Base-by-base conservation (phyloP, 2,888 invertebrate genomes). In the Eustalomyia histrio region DNA sequence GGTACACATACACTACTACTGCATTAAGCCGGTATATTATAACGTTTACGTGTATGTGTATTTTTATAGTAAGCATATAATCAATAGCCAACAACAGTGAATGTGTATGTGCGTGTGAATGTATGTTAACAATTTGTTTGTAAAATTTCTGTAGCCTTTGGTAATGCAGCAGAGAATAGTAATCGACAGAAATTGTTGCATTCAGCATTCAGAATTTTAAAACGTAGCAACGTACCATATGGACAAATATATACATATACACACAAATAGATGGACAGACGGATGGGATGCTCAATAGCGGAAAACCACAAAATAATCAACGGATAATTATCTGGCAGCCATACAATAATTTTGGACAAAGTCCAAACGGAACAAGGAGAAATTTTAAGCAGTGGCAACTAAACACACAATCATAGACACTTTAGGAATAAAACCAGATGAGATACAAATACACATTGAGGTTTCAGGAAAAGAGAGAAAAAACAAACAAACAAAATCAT, bases 261-360 rank as follows among this genome's bases (percentile, higher is more conserved):
- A n/a, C n/a, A 67, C 43, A 9, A 43, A 33, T 47, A 8, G 50
- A 53, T 47, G n/a, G 47, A 72, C n/a, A n/a, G 16, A 78, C 39
- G 57, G 71, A 55, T 29, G 52, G 74, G 78, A 78, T 81, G 78
- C 65, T 81, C 86, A 85, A 85, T 87, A 88, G 88, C 87, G 87
- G 88, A 87, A 87, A 86, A 88, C 87, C 88, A 87, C 88, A 87
- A 87, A 88, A 87, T 87, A 87, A 87, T 87, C 88, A 83, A 88
- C 87, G 88, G 87, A 87, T 88, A 87, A 87, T 87, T 87, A 87
- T 87, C 88, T 88, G 87, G 83, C 86, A 86, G 87, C 81, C 81
- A 71, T 75, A 78, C 74, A 81, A 78, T 81, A 78, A 81, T 78
- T 78, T 81, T 81, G 81, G 81, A 78, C 81, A 81, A 75, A 57